Base-by-base conservation (phyloP, 2,888 invertebrate genomes). In the Tetragonisca angustula region DNA sequence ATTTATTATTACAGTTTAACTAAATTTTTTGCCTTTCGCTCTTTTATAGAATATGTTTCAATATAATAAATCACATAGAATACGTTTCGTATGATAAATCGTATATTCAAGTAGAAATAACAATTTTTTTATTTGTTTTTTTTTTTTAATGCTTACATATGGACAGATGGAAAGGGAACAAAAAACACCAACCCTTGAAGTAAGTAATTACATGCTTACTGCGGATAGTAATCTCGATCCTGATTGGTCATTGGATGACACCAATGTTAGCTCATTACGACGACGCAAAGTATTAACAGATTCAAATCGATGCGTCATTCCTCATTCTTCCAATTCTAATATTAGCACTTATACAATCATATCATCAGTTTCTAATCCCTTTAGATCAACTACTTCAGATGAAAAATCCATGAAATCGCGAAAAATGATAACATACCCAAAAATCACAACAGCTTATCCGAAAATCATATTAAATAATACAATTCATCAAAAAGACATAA, bases 161-260 rank as follows among this genome's bases (percentile, higher is more conserved):
- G 88, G 88, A 91, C 91, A 94, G 94, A 88, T 92, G 91, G 93
- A 93, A 91, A 94, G 87, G 86, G 93, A 93, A 86, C 93, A 94
- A 87, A 92, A 91, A 85, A 84, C 92, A 79, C 52, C 92, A 67
- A 91, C 92, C 64, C 92, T 93, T 86, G 94, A 94, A 93, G 94
- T 94, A 94, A 94, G 94, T 94, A 94, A 89, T 88, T 91, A 86
- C 81, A 89, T 87, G 76, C 79, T 91, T 88, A 90, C 90, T 76
- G 79, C 90, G 91, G 90, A 88, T 91, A 90, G 90, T 91, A 92
- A 89, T 87, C 76, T 87, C 87, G 87, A 87, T 89, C 83, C 84
- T 81, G 90, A 90, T 85, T 84, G 81, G 81, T 85, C 85, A 76
- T 83, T 84, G 89, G 90, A 91, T 81, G 86, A 61, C 76, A 73